A percentile compares a stretch with the other conserved stretches of the same genome.
Evolutionary conservation across 2,888 invertebrate genomes (phyloP).

Genomic region (Phortica okadai): DNA sequence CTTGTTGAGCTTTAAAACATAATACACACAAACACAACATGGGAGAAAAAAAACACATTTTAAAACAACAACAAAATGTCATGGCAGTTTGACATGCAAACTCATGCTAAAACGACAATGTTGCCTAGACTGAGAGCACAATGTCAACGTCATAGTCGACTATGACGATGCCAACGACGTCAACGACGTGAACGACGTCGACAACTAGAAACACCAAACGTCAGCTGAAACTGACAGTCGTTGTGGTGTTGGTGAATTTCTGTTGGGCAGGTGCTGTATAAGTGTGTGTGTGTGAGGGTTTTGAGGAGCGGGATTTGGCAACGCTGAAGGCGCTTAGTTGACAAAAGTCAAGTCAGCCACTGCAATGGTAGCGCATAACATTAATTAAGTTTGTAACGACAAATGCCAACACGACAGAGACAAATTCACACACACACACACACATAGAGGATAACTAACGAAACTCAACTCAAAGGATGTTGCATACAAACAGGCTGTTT

Average conservation of each 20-base stretch:
- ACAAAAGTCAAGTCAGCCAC: constrained; percentile 63
- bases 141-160: constrained; percentile 35
- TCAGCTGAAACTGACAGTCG: constrained; percentile 67
- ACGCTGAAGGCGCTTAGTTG: constrained; percentile 42
- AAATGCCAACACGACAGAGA: constrained; percentile 54
- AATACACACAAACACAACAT: neutral
- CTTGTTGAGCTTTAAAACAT: neutral
- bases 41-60: constrained; percentile 10
- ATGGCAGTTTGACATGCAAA: constrained; percentile 46
- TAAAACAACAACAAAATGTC: neutral
- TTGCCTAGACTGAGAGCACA: constrained; percentile 38
- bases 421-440: constrained; percentile 42
- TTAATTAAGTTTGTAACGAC: constrained; percentile 68
- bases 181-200: neutral
- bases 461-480: constrained; percentile 26
- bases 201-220: constrained; percentile 44
- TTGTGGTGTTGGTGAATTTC: constrained; percentile 33
- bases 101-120: constrained; percentile 32
- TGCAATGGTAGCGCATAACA: constrained; percentile 55
- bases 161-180: constrained; percentile 45
- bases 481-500: constrained; percentile 20
- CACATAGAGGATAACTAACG: constrained; percentile 28
- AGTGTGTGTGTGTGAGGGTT: neutral
- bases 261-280: neutral
- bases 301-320: neutral